Percentiles rank a stretch among this genome's conserved stretches.
Conservation (phyloP, 2,113 vertebrate genomes). For the Rissa tridactyla region DNA sequence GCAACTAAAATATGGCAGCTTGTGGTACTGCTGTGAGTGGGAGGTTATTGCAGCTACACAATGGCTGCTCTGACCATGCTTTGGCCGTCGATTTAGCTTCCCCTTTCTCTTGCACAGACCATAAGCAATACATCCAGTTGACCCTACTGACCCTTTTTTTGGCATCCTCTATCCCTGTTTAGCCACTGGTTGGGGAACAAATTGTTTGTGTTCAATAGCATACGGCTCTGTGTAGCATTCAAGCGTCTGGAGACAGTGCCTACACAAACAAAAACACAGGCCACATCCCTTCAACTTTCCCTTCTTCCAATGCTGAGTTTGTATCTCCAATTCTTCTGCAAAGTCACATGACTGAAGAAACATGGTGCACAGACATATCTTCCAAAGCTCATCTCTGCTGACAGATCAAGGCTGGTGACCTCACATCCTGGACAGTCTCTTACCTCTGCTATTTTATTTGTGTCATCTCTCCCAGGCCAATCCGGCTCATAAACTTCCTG, state of each 20-base stretch:
- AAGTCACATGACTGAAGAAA: background rate
- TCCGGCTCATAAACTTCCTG: constrained; percentile 95
- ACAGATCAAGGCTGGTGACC: background rate
- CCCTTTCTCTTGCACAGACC: background rate
- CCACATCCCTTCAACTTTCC: background rate
- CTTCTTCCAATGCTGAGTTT: background rate
- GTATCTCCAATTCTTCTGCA: background rate
- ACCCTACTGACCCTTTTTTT: background rate
- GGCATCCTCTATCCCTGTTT: background rate
- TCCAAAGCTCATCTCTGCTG: background rate
- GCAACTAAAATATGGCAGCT: background rate
- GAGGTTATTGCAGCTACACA: background rate
- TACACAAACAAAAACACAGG: background rate
- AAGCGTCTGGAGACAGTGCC: background rate
- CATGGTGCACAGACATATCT: background rate
- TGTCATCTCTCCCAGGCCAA: constrained; percentile 92
- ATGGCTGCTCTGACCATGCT: background rate
- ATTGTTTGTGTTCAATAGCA: background rate
- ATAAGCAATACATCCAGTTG: background rate
- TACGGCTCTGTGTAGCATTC: background rate
- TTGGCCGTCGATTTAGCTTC: background rate
- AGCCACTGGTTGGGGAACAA: background rate
- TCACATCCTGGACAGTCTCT: constrained; percentile 19
- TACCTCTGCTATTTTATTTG: constrained; percentile 92
- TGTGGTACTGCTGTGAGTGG: background rate